Evolutionary conservation across 2,797 vertebrate genomes (phyloP).

Genomic region (Oophaga sylvatica): DNA sequence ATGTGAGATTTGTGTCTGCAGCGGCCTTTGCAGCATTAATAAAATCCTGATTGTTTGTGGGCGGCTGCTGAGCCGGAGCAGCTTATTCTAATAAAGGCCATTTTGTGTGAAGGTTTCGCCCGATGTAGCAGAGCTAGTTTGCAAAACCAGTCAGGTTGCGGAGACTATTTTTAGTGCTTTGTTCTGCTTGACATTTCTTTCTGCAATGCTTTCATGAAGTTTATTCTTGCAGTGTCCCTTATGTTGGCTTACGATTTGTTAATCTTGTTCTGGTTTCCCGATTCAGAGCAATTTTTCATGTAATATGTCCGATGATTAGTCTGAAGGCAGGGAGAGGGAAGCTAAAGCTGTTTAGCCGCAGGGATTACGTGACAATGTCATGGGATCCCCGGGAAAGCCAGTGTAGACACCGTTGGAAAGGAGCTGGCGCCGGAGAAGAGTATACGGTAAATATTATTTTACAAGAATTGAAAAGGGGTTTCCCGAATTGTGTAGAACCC

Average conservation of each 20-base stretch:
- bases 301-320: neutral
- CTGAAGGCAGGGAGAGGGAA: no score
- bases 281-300: neutral
- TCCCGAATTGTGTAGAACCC: no score
- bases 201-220: neutral
- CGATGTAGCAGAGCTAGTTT: neutral
- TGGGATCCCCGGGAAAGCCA: no score
- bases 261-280: neutral
- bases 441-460: no score
- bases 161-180: neutral
- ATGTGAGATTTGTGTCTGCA: neutral
- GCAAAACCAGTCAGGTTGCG: neutral
- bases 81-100: neutral
- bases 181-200: neutral
- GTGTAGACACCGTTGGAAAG: no score
- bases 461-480: no score
- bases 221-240: neutral
- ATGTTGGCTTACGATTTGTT: no score
- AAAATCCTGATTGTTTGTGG: neutral
- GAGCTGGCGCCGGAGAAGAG: no score
- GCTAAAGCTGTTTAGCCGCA: no score
- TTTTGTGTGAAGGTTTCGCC: neutral
- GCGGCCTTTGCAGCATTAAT: neutral
- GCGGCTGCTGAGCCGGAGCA: no score
- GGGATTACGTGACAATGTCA: no score